Conservation (phyloP, 1,140 invertebrate species). For the Trinorchestia longiramus region DNA sequence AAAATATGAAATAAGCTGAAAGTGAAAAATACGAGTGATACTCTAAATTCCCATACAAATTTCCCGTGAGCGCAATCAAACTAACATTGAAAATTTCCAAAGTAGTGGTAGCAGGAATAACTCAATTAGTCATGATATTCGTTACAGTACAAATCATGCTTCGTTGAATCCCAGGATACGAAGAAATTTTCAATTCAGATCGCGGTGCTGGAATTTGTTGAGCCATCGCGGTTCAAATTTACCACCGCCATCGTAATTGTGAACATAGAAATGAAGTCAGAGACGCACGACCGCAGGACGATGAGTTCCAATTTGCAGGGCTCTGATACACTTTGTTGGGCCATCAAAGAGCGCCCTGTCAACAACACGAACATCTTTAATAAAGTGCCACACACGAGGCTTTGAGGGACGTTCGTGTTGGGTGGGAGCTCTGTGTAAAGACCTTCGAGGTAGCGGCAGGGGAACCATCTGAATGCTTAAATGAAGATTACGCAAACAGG, state of each 20-base stretch:
- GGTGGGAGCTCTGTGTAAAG: no score
- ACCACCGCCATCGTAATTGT: background rate
- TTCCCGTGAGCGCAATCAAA: background rate
- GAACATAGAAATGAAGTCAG: background rate
- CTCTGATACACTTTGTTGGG: slow-evolving; percentile 22
- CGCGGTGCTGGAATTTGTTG: background rate
- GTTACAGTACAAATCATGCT: background rate
- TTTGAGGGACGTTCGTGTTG: background rate
- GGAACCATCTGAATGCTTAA: background rate
- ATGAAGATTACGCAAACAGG: background rate
- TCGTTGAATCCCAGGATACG: background rate
- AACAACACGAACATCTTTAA: slow-evolving; percentile 44
- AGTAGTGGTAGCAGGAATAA: background rate
- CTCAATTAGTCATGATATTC: background rate
- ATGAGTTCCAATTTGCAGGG: slow-evolving; percentile 19
- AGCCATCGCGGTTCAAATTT: background rate
- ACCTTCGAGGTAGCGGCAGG: background rate
- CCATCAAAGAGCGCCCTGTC: slow-evolving; percentile 4
- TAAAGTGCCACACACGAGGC: background rate
- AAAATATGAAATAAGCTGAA: no score
- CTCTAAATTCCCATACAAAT: no score
- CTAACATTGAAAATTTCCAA: background rate
- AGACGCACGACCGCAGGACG: background rate
- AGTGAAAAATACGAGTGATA: no score
- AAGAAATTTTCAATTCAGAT: background rate